Evolutionary conservation across 2,113 vertebrate genomes (phyloP).

Genomic region (Lepus europaeus): DNA sequence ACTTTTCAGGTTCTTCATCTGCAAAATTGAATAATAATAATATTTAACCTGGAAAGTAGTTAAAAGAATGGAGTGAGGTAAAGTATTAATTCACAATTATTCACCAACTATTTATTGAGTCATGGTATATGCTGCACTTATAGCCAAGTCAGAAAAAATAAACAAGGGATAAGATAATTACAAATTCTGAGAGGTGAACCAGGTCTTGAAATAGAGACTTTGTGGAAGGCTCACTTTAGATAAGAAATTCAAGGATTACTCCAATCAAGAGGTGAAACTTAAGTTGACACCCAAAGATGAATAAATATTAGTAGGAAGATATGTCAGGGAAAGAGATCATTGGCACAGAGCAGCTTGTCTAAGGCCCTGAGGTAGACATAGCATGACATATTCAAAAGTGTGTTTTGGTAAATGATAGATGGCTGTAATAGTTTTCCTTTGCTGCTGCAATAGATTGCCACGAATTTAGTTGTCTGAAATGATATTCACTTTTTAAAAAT

Average conservation of each 20-base stretch:
- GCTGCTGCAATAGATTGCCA: neutral
- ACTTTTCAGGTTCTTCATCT: neutral
- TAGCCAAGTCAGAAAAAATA: neutral
- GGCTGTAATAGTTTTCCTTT: neutral
- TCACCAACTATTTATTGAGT: neutral
- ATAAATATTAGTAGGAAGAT: neutral
- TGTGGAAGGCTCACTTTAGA: neutral
- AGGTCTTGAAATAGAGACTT: neutral
- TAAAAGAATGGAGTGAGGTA: neutral
- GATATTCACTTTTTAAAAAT: too few species aligned
- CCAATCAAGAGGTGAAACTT: conserved; percentile 7
- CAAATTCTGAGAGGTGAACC: neutral
- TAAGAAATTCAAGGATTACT: neutral
- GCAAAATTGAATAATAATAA: neutral
- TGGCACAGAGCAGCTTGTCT: neutral
- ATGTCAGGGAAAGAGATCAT: neutral
- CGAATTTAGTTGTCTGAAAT: neutral
- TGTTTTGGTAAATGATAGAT: neutral
- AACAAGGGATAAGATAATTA: neutral
- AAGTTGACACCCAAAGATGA: neutral
- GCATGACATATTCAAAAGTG: neutral
- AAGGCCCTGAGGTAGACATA: neutral
- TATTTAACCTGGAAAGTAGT: neutral
- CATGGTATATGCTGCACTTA: neutral
- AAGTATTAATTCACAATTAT: neutral